Conservation (phyloP, 2,888 invertebrate species). For the Dendrolimus houi region DNA sequence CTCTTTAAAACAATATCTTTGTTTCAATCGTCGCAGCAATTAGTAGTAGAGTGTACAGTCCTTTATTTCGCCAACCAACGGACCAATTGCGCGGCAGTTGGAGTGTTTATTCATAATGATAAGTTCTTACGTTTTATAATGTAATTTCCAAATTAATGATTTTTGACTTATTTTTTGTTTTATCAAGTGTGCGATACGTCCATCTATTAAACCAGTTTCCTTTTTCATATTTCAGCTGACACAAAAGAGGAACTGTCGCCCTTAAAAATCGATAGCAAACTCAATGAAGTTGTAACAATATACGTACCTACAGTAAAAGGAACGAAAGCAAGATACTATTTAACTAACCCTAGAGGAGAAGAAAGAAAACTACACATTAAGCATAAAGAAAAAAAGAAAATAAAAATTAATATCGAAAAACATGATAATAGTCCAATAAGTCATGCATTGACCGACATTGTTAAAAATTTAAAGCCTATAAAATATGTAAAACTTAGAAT, state of each 20-base stretch:
- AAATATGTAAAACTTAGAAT: neutral
- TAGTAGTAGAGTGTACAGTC: no score
- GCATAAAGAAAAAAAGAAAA: conserved; percentile 6
- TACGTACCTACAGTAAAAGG: conserved; percentile 32
- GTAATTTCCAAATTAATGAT: no score
- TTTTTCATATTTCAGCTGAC: conserved; percentile 35
- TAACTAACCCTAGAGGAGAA: conserved; percentile 44
- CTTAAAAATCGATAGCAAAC: conserved; percentile 24
- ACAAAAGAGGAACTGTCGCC: conserved; percentile 35
- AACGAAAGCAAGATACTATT: conserved; percentile 24
- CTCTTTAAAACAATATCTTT: no score
- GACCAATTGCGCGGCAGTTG: no score
- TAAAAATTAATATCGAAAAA: conserved; percentile 1
- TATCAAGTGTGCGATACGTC: no score
- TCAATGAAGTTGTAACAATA: conserved; percentile 39
- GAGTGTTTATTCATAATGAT: no score
- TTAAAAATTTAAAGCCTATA: conserved; percentile 11
- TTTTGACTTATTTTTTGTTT: no score
- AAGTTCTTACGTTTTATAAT: no score
- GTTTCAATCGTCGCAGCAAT: no score
- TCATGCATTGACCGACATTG: conserved; percentile 1
- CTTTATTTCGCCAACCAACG: no score
- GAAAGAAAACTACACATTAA: conserved; percentile 23
- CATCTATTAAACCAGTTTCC: no score
- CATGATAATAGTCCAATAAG: neutral